Evolutionary conservation across 2,888 invertebrate genomes (phyloP).

Genomic region (Alitta virens): DNA sequence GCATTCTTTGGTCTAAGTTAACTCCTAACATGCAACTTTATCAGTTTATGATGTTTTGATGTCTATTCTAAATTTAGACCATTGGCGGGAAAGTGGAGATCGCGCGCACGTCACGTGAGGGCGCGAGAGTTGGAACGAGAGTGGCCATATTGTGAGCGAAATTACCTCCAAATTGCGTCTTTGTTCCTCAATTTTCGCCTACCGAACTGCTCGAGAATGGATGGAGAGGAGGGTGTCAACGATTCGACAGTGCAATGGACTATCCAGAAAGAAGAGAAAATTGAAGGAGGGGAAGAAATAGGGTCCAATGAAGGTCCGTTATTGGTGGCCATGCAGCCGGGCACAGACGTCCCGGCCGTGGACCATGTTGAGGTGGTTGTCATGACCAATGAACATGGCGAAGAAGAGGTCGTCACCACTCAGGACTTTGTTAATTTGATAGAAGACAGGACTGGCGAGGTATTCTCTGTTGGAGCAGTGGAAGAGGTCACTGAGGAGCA

Average conservation of each 20-base stretch:
- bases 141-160: slow-evolving; percentile 31
- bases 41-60: too few relatives aligned
- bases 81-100: too few relatives aligned
- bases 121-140: too few relatives aligned
- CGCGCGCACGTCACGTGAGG: too few relatives aligned
- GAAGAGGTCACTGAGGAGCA: slow-evolving; percentile 18
- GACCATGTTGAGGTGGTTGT: slow-evolving; percentile 30
- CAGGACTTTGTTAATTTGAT: neutral
- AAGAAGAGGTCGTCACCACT: neutral
- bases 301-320: slow-evolving; percentile 15
- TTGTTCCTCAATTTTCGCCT: slow-evolving; percentile 32
- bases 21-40: too few relatives aligned
- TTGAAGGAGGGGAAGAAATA: slow-evolving; percentile 10
- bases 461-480: slow-evolving; percentile 12
- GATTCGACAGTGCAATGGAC: slow-evolving; percentile 1
- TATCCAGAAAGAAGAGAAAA: slow-evolving; percentile 6
- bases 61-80: too few relatives aligned
- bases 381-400: slow-evolving; percentile 20
- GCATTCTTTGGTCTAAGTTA: too few relatives aligned
- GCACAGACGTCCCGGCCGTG: slow-evolving; percentile 24
- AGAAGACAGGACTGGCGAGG: slow-evolving; percentile 15
- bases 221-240: slow-evolving; percentile 12
- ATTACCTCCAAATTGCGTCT: slow-evolving; percentile 26
- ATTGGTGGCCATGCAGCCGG: slow-evolving; percentile 29
- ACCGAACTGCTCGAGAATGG: slow-evolving; percentile 10